Percentiles rank a stretch among this genome's conserved stretches.
These are phyloP conservation scores for Acanthis flammea DNA, from an alignment of 2,797 vertebrate genomes.

Conservation along the genomic window DNA sequence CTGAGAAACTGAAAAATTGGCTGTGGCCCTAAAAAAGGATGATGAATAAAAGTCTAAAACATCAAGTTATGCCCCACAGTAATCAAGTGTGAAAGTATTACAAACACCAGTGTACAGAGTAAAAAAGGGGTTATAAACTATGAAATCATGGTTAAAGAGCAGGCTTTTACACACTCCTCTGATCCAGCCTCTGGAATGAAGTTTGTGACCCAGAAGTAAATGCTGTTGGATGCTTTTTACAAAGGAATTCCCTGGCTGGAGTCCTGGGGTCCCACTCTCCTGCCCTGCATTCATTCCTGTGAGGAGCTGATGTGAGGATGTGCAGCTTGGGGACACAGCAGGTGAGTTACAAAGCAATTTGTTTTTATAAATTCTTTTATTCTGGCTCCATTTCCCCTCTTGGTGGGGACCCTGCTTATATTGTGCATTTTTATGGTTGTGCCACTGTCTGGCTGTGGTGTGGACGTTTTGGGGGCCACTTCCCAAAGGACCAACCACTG, in stretches of 20 bases:
- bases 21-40: background rate
- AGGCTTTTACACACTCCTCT: background rate
- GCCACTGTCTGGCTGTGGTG: fast-evolving
- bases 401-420: background rate
- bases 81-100: background rate
- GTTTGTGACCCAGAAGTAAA: background rate
- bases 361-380: background rate
- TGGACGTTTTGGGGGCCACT: background rate
- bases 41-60: background rate
- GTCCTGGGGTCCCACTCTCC: background rate
- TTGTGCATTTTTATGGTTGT: background rate
- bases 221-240: background rate
- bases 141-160: background rate
- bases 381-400: background rate
- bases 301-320: background rate
- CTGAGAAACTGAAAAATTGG: background rate
- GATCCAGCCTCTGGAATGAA: background rate
- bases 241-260: background rate
- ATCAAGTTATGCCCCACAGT: background rate
- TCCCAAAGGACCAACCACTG: background rate
- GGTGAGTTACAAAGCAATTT: background rate
- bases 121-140: background rate
- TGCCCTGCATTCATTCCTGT: background rate
- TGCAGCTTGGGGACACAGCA: background rate
- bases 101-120: background rate